Base-by-base conservation (phyloP, 2,888 invertebrate species). In the Dusona sp. region DNA sequence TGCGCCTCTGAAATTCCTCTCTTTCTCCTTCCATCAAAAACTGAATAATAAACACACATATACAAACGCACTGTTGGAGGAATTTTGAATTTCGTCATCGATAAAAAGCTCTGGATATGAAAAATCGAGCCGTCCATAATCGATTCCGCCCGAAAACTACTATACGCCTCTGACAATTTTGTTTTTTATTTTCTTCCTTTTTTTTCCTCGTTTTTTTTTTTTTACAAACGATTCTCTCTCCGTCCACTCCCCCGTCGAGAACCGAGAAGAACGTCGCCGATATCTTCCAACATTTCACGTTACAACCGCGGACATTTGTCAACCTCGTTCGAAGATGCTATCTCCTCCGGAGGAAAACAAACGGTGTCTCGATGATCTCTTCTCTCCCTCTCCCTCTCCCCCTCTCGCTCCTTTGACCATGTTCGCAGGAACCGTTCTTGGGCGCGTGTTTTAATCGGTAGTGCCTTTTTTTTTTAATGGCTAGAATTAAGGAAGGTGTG, bases 281-380 rank as follows among this genome's bases (percentile, higher is more conserved):
- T 84, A 83, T 86, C 79, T 79, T 80, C 67, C 65, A 80, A 86
- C 83, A 83, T 78, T 83, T 80, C 65, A 78, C 72, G 86, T 80
- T 86, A 83, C 86, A 86, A 80, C 79, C 72, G 67, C 65, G 77
- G 83, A 86, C 86, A 86, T 86, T 86, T 86, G 86, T 86, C 83
- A 86, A 86, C 83, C 83, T 83, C 83, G 83, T 83, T 83, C 67
- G 83, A 54, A 86, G 83, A 86, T 86, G 29, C 80, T 83, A 86
- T 86, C 86, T 83, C 29, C n/a, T 81, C 84, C 42, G 70, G 48
- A 57, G 75, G 65, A 65, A 77, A 25, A 38, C 42, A 42, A 42
- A 61, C 61, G 61, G 61, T 68, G 42, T 45, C 61, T 61, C 61
- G 61, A 61, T 61, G 6, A 61, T 61, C 29, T 61, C 57, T 25